Conservation (phyloP, 2,797 vertebrate genomes). For the Hypotaenidia okinawae region DNA sequence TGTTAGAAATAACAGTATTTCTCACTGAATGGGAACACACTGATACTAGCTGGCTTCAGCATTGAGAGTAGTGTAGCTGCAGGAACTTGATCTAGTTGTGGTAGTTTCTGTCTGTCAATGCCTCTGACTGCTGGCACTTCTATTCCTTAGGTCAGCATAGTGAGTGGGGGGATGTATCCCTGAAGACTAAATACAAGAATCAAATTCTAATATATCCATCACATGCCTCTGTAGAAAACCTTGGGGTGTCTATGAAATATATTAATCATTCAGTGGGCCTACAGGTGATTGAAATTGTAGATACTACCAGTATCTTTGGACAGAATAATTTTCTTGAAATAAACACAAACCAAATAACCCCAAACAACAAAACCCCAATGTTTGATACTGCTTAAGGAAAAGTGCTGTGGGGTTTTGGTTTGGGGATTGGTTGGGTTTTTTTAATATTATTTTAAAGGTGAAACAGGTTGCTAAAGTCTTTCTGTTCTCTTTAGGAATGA, state of each 20-base stretch:
- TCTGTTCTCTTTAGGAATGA: slow-evolving; percentile 69
- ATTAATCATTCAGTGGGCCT: background rate
- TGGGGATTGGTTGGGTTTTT: too few relatives aligned
- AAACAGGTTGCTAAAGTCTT: background rate
- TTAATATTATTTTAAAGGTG: background rate
- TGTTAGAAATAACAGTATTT: background rate
- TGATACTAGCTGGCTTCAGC: background rate
- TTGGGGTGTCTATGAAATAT: background rate
- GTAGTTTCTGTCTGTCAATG: background rate
- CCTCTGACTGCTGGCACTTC: background rate
- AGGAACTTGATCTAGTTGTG: fast-evolving
- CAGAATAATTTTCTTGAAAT: background rate
- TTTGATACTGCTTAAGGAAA: background rate
- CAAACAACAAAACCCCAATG: background rate
- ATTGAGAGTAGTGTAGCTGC: background rate
- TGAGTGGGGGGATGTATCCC: background rate
- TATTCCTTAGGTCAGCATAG: background rate
- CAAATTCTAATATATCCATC: background rate
- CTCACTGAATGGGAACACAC: background rate
- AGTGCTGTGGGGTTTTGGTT: too few relatives aligned
- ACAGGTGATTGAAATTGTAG: background rate
- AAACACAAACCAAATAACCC: too few relatives aligned
- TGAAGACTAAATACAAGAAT: background rate
- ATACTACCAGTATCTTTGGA: background rate
- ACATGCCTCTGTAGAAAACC: background rate